phyloP scores from a whole-genome alignment of 1,140 invertebrate genomes.

The Lucilia sericata region DNA sequence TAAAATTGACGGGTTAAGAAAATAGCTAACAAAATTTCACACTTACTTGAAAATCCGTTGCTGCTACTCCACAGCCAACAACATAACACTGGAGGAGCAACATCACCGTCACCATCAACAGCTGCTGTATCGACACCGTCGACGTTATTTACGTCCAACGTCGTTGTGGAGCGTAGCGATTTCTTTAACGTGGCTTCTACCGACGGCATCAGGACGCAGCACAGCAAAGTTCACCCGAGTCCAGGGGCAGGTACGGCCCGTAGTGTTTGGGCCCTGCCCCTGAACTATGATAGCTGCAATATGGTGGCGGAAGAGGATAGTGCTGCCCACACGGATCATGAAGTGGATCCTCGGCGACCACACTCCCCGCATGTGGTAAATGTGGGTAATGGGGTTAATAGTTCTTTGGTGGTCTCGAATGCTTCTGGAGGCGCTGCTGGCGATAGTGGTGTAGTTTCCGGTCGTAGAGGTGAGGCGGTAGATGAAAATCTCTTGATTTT shows the following conservation, averaged over 20 bases:
- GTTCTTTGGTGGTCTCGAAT: constrained; percentile 39
- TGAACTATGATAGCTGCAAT: constrained; percentile 74
- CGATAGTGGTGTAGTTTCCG: constrained; percentile 46
- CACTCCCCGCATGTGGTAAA: constrained; percentile 53
- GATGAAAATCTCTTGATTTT: constrained; percentile 54
- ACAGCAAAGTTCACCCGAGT: constrained; percentile 74
- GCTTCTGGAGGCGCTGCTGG: constrained; percentile 38
- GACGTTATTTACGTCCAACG: constrained; percentile 53
- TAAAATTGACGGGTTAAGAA: background rate
- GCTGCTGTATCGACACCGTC: constrained; percentile 52
- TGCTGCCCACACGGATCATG: constrained; percentile 63
- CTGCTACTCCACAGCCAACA: constrained; percentile 40
- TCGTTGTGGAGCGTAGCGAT: constrained; percentile 62
- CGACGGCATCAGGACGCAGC: constrained; percentile 62
- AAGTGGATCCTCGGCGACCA: constrained; percentile 65
- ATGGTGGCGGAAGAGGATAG: constrained; percentile 77
- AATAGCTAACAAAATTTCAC: constrained; percentile 65
- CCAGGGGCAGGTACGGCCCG: constrained; percentile 79
- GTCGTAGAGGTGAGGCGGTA: constrained; percentile 62
- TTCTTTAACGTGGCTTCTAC: constrained; percentile 66
- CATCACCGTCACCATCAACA: constrained; percentile 16
- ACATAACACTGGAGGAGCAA: constrained; percentile 24
- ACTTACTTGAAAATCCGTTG: constrained; percentile 63
- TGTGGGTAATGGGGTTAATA: constrained; percentile 38
- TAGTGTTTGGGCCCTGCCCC: constrained; percentile 84